Conservation (phyloP, 1,140 invertebrate genomes). For the Periplaneta americana region DNA sequence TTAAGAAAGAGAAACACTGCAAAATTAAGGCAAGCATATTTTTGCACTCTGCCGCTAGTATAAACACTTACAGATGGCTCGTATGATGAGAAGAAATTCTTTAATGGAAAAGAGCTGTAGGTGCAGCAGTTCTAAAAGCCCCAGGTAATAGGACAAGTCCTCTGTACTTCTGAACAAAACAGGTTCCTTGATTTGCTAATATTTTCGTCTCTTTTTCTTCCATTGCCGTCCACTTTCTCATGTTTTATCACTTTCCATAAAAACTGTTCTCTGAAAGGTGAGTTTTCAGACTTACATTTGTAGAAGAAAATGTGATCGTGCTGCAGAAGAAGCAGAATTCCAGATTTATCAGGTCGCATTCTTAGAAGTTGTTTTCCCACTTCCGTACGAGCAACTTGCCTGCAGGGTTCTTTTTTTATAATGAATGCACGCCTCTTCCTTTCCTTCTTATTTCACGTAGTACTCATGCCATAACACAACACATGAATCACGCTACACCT, state of each 20-base stretch:
- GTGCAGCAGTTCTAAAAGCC: neutral
- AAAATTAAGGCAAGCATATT: too few relatives aligned
- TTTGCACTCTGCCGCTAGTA: neutral
- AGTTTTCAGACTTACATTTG: too few relatives aligned
- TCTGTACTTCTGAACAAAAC: neutral
- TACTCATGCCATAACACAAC: neutral
- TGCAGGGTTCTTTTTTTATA: neutral
- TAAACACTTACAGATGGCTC: neutral
- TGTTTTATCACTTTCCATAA: too few relatives aligned
- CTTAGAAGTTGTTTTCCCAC: neutral
- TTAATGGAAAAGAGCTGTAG: neutral
- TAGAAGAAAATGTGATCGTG: neutral
- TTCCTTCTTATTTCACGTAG: neutral
- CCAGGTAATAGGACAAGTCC: neutral
- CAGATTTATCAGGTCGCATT: neutral
- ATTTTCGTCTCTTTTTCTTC: too few relatives aligned
- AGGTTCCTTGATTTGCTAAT: neutral
- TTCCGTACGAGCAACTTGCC: neutral
- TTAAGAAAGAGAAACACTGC: too few relatives aligned
- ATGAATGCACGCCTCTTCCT: neutral
- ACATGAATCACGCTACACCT: too few relatives aligned
- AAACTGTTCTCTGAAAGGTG: neutral
- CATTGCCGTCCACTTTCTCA: neutral
- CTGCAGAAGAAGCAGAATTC: neutral
- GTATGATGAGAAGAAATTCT: neutral